Base-by-base conservation (phyloP, 1,140 invertebrate genomes). In the Aphelenchoides avenae region DNA sequence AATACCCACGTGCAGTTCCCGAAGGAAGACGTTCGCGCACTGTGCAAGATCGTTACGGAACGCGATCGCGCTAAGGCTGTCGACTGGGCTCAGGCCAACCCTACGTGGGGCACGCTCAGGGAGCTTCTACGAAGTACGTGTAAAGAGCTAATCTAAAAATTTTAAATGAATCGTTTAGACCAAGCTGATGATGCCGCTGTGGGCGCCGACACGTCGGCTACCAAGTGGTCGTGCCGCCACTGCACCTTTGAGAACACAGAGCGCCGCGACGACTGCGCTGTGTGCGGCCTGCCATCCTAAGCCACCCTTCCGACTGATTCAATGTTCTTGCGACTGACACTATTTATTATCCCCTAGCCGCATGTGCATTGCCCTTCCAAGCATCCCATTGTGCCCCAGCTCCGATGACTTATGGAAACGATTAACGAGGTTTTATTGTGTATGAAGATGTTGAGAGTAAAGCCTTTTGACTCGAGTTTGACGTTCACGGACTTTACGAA, bases 161-260 rank as follows among this genome's bases (percentile, higher is more conserved):
- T 20, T 53, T 63, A 46, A 0, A 18, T 15, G 18, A 51, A 7
- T 15, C 1, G 31, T 27, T 65, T 5, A 52, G 42, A 50, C 27
- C 40, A 20, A 13, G 36, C 34, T 26, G 15, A 6, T 29, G 51
- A 29, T 4, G 20, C 11, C 9, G 46, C 22, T 30, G 41, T 40
- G 18, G n/a, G 29, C 15, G 22, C 43, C 15, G 29, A 6, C 13
- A 39, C 46, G 18, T 20, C 6, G 15, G 29, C 3, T 13, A 52
- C 36, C 3, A 44, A 18, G 13, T 74, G 71, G 71, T 36, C 63
- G 6, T 74, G 71, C 46, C 26, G 36, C 7, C 71, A 77, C 37
- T 74, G 71, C 41, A 74, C 71, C 3, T 75, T 74, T 49, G 48
- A 64, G 46, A 74, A 74, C 36, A 55, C 51, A 3, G 62, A 56